phyloP scores from a whole-genome alignment of 2,888 invertebrate genomes.

The Periphyllus acericola region DNA sequence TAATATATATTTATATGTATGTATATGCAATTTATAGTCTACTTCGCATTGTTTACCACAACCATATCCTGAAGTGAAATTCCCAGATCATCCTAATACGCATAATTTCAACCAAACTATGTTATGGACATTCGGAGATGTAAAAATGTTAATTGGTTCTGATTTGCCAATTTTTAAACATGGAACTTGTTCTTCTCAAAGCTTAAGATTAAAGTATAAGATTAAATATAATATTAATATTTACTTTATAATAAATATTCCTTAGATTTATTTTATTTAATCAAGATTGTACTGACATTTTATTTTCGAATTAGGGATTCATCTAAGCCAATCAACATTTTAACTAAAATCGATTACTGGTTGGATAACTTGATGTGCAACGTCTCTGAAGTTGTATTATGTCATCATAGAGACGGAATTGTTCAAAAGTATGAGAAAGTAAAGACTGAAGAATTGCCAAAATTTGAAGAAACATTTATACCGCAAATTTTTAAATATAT shows the following conservation, averaged over 20 bases:
- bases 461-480: slow-evolving; percentile 85
- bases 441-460: slow-evolving; percentile 93
- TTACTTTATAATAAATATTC: not conserved
- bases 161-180: slow-evolving; percentile 96
- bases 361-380: slow-evolving; percentile 97
- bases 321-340: slow-evolving; percentile 88
- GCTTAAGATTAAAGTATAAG: slow-evolving; percentile 78
- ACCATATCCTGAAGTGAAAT: slow-evolving; percentile 76
- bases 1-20: not conserved
- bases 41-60: slow-evolving; percentile 78
- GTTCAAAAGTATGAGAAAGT: slow-evolving; percentile 93
- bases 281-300: not conserved
- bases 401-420: slow-evolving; percentile 89
- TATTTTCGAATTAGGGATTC: slow-evolving; percentile 72
- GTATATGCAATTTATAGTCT: slow-evolving; percentile 15
- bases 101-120: slow-evolving; percentile 86
- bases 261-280: not conserved
- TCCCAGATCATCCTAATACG: slow-evolving; percentile 75
- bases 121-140: slow-evolving; percentile 95
- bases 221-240: not conserved
- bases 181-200: slow-evolving; percentile 89
- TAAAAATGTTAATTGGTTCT: slow-evolving; percentile 93
- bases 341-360: slow-evolving; percentile 94
- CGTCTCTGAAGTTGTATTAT: slow-evolving; percentile 96
- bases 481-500: slow-evolving; percentile 89